Percentiles rank a stretch among this genome's conserved stretches.
These are phyloP conservation scores for Muricea muricata DNA, from an alignment of 92 coral and sea anemone species.

Conservation along the genomic window DNA sequence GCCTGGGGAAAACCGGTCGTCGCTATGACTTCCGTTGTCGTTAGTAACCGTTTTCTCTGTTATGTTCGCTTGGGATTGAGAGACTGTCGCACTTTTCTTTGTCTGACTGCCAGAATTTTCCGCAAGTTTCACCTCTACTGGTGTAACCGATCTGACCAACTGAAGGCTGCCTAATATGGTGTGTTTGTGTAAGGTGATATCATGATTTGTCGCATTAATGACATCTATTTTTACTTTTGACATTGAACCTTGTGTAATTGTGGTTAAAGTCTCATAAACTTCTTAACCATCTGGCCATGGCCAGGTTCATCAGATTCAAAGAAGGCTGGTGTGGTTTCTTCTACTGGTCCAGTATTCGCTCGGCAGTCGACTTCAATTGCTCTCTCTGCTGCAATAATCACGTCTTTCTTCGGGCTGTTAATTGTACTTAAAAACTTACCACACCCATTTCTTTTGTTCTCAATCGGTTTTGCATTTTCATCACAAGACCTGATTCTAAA, in stretches of 20 bases:
- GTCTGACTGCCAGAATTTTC: not conserved
- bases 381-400: constrained; percentile 28
- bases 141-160: constrained; percentile 38
- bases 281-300: constrained; percentile 49
- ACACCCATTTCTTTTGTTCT: too few species aligned
- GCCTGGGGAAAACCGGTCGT: constrained; percentile 5
- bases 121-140: constrained; percentile 44
- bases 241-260: constrained; percentile 47
- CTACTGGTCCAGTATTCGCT: constrained; percentile 52
- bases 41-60: not conserved
- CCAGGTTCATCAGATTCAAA: constrained; percentile 58
- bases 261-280: constrained; percentile 23
- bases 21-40: not conserved
- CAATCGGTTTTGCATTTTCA: too few species aligned
- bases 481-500: too few species aligned
- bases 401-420: constrained; percentile 36
- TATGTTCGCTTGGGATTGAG: not conserved
- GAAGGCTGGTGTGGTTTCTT: constrained; percentile 36
- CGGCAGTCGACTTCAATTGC: constrained; percentile 27
- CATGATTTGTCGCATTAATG: constrained; percentile 41
- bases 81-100: not conserved
- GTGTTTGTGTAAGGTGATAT: constrained; percentile 29
- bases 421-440: too few species aligned
- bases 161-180: constrained; percentile 54
- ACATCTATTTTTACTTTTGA: constrained; percentile 47